Conservation (phyloP, 2,888 invertebrate genomes). For the Alentia gelatinosa region DNA sequence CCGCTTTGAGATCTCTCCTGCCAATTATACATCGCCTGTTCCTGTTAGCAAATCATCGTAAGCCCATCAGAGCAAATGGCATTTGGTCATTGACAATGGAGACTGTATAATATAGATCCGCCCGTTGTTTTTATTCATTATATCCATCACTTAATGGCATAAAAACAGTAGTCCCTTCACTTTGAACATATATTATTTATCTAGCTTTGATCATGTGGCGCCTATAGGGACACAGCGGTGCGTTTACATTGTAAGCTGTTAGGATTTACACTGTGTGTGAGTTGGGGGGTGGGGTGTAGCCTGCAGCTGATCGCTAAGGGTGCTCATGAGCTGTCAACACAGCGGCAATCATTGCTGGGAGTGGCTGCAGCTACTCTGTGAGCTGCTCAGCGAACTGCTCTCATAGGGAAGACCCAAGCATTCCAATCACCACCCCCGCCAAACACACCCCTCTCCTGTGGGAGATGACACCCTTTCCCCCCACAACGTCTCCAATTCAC, state of each 20-base stretch:
- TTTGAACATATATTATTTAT: neutral
- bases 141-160: too few relatives aligned
- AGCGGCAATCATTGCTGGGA: neutral
- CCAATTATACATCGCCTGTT: slow-evolving; percentile 33
- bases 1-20: neutral
- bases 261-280: too few relatives aligned
- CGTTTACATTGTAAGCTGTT: too few relatives aligned
- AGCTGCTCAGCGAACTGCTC: too few relatives aligned
- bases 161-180: neutral
- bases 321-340: neutral
- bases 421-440: too few relatives aligned
- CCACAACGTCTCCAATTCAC: too few relatives aligned
- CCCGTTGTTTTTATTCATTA: neutral
- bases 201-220: neutral
- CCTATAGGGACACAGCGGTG: too few relatives aligned
- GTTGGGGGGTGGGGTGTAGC: too few relatives aligned
- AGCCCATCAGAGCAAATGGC: neutral
- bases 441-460: too few relatives aligned
- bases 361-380: neutral
- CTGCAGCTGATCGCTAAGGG: neutral
- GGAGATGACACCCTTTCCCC: too few relatives aligned
- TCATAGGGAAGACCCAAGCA: too few relatives aligned
- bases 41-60: slow-evolving; percentile 25
- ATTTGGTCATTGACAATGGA: neutral
- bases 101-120: neutral